Base-by-base conservation (phyloP, 2,888 invertebrate genomes). In the Darwinula stevensoni region DNA sequence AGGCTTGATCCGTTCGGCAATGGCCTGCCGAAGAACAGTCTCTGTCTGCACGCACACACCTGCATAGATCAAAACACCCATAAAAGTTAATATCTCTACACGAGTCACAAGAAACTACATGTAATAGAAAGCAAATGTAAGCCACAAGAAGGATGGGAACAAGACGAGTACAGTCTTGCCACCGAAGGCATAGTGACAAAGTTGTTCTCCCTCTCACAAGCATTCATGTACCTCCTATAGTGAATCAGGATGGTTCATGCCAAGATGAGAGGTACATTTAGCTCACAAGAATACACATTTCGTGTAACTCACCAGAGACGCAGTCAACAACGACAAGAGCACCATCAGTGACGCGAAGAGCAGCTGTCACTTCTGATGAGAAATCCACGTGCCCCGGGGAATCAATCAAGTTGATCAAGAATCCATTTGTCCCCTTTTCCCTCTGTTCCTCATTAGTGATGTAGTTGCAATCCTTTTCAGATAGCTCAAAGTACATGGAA, bases 321-420 rank as follows among this genome's bases (percentile, higher is more conserved):
- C 97, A 97, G 56, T 99, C 97, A 4, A 99, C 97, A 31, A 99
- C 97, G 34, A 99, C 97, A 37, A 99, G 68, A 45, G 97, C 97
- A 52, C 97, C 97, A 57, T 99, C 97, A 48, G 97, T 99, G 31
- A 99, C 97, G 63, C 97, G 84, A 41, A 99, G 73, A 43, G 97
- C 97, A 46, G 97, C 97, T 34, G 97, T 99, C 42, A 99, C 97
- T 61, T 99, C 94, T 41, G 86, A 88, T 3, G 94, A 94, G 63
- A 99, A 99, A 59, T 99, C 97, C 49, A 99, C 97, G 73, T 99
- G 97, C 41, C 97, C 97, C 43, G 97, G 97, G 14, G 97, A 97
- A 58, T 99, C 97, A 45, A 99, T 99, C 57, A 99, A 60, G 57
- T 99, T 99, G 62, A 99, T 97, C 57, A 99, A 73, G 67, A 99